Evolutionary conservation across 2,113 vertebrate genomes (phyloP).

Genomic region (Nannobrachium achirus): DNA sequence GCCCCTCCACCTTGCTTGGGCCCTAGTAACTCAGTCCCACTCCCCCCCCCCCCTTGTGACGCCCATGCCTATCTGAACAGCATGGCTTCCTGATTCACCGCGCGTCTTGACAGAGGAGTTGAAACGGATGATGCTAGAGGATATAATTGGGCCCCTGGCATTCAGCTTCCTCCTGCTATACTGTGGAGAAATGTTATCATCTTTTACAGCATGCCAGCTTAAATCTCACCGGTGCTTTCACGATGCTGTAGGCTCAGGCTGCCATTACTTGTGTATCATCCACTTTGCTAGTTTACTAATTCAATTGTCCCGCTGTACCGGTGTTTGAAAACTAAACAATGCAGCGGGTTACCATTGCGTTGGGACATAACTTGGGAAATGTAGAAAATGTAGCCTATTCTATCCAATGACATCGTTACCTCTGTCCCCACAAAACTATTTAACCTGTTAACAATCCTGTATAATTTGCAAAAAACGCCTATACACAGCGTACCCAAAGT

Average conservation of each 20-base stretch:
- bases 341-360: neutral
- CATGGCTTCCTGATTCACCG: neutral
- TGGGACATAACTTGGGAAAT: neutral
- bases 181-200: constrained; percentile 24
- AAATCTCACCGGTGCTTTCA: neutral
- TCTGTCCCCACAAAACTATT: no score
- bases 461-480: no score
- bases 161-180: constrained; percentile 14
- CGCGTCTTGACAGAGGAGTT: constrained; percentile 9
- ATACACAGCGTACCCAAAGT: no score
- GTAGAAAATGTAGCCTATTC: neutral
- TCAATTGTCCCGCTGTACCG: constrained; percentile 14
- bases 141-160: constrained; percentile 50
- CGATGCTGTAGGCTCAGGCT: constrained; percentile 3
- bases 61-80: constrained; percentile 31
- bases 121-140: constrained; percentile 11
- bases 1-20: no score
- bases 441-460: no score
- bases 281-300: constrained; percentile 9
- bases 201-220: constrained; percentile 1
- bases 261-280: neutral
- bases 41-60: no score
- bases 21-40: no score
- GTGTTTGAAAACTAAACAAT: neutral
- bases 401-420: neutral